A percentile compares a stretch with the other conserved stretches of the same genome.
phyloP scores from a whole-genome alignment of 2,888 invertebrate genomes.

The Chaetoderma sp. region DNA sequence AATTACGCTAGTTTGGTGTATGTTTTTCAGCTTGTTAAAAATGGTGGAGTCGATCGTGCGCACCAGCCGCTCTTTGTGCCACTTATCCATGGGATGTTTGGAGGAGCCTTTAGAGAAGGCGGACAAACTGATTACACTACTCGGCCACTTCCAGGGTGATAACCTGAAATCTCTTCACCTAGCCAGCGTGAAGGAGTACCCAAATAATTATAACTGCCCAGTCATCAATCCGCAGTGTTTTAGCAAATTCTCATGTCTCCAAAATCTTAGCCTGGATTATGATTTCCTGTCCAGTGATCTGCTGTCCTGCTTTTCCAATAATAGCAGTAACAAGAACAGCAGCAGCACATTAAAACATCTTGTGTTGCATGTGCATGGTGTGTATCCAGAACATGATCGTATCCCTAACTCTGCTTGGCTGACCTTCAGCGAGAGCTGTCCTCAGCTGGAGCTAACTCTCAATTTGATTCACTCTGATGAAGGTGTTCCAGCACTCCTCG shows the following conservation, averaged over 20 bases:
- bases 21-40: slow-evolving; percentile 55
- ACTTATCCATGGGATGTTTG: slow-evolving; percentile 73
- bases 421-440: slow-evolving; percentile 72
- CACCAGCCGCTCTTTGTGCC: slow-evolving; percentile 70
- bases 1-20: no score
- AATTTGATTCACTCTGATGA: slow-evolving; percentile 79
- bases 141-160: slow-evolving; percentile 72
- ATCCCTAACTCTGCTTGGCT: slow-evolving; percentile 78
- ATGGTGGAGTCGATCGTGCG: slow-evolving; percentile 70
- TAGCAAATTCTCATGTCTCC: slow-evolving; percentile 75
- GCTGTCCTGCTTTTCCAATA: slow-evolving; percentile 51
- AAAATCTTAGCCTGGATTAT: slow-evolving; percentile 73
- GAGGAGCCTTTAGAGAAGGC: slow-evolving; percentile 72
- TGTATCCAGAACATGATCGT: slow-evolving; percentile 76
- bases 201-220: slow-evolving; percentile 76
- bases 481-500: slow-evolving; percentile 76
- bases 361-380: slow-evolving; percentile 79
- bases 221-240: slow-evolving; percentile 75
- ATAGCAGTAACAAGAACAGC: slow-evolving; percentile 40
- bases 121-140: slow-evolving; percentile 68
- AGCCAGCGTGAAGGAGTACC: slow-evolving; percentile 81
- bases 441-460: slow-evolving; percentile 75
- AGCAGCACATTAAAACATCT: slow-evolving; percentile 69
- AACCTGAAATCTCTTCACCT: slow-evolving; percentile 77
- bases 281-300: slow-evolving; percentile 64